phyloP scores from a whole-genome alignment of 2,797 vertebrate species.

The Ctenochaetus hawaiiensis region DNA sequence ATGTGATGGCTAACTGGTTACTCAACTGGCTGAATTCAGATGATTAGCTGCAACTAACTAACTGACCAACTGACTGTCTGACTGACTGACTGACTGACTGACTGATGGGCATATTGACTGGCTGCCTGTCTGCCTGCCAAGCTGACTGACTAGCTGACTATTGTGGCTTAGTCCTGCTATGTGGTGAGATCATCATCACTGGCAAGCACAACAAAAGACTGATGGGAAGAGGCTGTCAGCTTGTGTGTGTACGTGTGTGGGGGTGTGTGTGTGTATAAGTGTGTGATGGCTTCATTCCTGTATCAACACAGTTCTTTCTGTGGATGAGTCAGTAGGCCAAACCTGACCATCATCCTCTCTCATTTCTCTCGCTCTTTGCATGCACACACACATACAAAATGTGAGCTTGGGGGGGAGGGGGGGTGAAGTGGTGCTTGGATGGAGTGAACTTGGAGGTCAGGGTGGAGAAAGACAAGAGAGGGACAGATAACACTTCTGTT shows the following conservation, averaged over 20 bases:
- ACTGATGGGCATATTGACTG: conserved; percentile 62
- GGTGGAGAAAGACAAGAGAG: conserved; percentile 58
- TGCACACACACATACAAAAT: conserved; percentile 23
- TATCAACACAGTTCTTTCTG: conserved; percentile 73
- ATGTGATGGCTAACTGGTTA: conserved; percentile 17
- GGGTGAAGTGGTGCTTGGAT: conserved; percentile 77
- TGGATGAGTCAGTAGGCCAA: conserved; percentile 75
- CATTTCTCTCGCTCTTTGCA: conserved; percentile 44
- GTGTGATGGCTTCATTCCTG: conserved; percentile 75
- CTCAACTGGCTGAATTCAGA: conserved; percentile 19
- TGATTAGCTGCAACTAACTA: conserved; percentile 40
- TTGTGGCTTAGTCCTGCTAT: conserved; percentile 72
- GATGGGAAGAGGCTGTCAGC: conserved; percentile 73
- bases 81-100: conserved; percentile 45
- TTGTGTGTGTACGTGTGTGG: conserved; percentile 44
- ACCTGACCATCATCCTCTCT: conserved; percentile 73
- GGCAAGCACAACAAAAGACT: conserved; percentile 74
- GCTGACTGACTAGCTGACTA: conserved; percentile 67
- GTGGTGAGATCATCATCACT: conserved; percentile 80
- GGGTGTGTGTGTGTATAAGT: conserved; percentile 33
- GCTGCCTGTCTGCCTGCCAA: conserved; percentile 63
- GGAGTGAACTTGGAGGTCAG: conserved; percentile 66
- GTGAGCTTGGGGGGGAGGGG: conserved; percentile 18
- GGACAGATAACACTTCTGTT: conserved; percentile 43
- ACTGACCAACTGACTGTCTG: conserved; percentile 41